Conservation (phyloP, 1,140 invertebrate genomes). For the Holotrichia oblita region DNA sequence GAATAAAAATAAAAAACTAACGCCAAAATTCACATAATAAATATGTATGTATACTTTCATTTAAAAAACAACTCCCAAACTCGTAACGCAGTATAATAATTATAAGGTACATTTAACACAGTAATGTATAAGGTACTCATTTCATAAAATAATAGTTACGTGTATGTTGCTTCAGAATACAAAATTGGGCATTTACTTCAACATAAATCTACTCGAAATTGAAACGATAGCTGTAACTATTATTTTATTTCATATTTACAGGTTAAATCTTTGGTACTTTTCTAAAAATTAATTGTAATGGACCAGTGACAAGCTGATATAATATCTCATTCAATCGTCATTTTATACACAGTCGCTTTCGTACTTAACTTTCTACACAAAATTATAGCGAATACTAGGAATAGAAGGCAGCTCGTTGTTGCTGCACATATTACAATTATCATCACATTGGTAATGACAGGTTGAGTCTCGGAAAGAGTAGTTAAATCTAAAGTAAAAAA, state of each 20-base stretch:
- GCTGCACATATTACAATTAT: background rate
- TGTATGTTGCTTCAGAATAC: background rate
- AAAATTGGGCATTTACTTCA: background rate
- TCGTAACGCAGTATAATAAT: background rate
- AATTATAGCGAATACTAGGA: background rate
- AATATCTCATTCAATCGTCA: slow-evolving; percentile 10
- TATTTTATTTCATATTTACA: background rate
- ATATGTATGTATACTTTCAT: background rate
- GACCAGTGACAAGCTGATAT: too few species aligned
- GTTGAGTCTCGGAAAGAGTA: background rate
- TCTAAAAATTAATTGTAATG: too few species aligned
- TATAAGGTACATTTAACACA: slow-evolving; percentile 6
- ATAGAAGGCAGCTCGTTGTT: background rate
- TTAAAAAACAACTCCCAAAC: background rate
- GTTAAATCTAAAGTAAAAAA: slow-evolving; percentile 14
- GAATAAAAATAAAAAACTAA: background rate
- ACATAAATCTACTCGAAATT: background rate
- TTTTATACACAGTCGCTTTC: slow-evolving; percentile 10
- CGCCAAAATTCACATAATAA: background rate
- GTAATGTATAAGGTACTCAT: background rate
- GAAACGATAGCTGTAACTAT: background rate
- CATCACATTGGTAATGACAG: background rate
- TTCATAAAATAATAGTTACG: background rate
- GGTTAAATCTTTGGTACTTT: too few species aligned
- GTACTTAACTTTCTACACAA: background rate